Percentiles rank a stretch among this genome's conserved stretches.
Conservation (phyloP, 2,888 invertebrate species). For the Drosophila mulleri region DNA sequence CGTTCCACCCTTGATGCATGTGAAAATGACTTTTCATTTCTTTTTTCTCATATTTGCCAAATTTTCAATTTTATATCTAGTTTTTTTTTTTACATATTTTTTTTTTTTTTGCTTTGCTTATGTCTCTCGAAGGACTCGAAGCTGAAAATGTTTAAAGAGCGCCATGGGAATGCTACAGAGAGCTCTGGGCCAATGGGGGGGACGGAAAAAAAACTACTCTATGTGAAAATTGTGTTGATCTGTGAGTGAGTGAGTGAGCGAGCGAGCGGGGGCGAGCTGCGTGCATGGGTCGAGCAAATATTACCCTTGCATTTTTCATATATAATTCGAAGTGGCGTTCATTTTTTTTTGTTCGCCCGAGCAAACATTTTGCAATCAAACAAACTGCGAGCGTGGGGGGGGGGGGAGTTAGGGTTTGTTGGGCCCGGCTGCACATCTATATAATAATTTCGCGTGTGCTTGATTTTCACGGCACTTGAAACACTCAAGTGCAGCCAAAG, state of each 20-base stretch:
- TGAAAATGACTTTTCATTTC: slow-evolving; percentile 65
- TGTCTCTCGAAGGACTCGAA: slow-evolving; percentile 47
- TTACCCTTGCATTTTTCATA: slow-evolving; percentile 73
- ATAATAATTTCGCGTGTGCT: slow-evolving; percentile 77
- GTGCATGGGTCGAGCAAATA: slow-evolving; percentile 62
- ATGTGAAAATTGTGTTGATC: slow-evolving; percentile 27
- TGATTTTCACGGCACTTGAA: slow-evolving; percentile 78
- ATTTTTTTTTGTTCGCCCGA: slow-evolving; percentile 10
- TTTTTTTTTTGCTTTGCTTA: slow-evolving; percentile 33
- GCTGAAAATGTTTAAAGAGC: slow-evolving; percentile 69
- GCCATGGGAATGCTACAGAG: slow-evolving; percentile 65
- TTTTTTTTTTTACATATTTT: neutral
- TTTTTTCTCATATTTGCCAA: slow-evolving; percentile 30
- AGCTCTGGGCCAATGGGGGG: slow-evolving; percentile 46
- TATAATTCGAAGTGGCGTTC: slow-evolving; percentile 54
- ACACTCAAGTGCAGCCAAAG: slow-evolving; percentile 60
- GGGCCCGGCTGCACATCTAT: slow-evolving; percentile 61
- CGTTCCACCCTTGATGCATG: slow-evolving; percentile 37
- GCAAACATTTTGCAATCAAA: slow-evolving; percentile 76
- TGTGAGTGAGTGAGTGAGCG: slow-evolving; percentile 1
- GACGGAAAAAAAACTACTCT: slow-evolving; percentile 4
- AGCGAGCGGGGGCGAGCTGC: slow-evolving; percentile 1
- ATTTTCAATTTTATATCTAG: slow-evolving; percentile 27
- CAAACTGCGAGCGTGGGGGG: slow-evolving; percentile 2
- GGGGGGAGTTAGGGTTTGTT: neutral